Conservation (phyloP, 1,140 invertebrate species). For the Conus ventricosus region DNA sequence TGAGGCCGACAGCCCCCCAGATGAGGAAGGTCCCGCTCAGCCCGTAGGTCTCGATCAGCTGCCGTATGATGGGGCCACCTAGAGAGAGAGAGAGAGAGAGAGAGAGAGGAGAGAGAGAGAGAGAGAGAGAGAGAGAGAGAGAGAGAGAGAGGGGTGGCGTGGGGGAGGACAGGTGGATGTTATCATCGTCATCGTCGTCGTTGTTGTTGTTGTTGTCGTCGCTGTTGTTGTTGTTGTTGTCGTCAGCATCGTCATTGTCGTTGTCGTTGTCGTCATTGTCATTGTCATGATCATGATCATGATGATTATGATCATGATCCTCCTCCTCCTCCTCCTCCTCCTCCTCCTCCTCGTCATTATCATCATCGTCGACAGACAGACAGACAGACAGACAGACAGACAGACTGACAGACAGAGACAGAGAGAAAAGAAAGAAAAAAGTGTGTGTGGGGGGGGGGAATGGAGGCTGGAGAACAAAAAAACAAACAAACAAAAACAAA, state of each 20-base stretch:
- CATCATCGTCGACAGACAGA: background rate
- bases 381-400: background rate
- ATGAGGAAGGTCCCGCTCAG: slow-evolving; percentile 47
- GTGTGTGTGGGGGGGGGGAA: too few species aligned
- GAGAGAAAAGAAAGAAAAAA: too few species aligned
- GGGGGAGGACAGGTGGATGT: too few species aligned
- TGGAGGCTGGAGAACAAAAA: too few species aligned
- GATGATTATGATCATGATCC: background rate
- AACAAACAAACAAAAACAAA: too few species aligned
- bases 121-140: too few species aligned
- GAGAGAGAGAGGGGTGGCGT: too few species aligned
- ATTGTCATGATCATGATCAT: background rate
- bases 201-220: too few species aligned
- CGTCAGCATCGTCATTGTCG: background rate
- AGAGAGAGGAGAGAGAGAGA: background rate
- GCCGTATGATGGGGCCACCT: slow-evolving; percentile 43
- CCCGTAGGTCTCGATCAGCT: slow-evolving; percentile 42
- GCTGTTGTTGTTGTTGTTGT: too few species aligned
- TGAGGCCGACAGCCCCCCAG: slow-evolving; percentile 39
- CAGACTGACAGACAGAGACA: background rate
- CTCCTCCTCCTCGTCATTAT: background rate
- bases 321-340: too few species aligned
- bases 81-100: too few species aligned
- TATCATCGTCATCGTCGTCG: too few species aligned
- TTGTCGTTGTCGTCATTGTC: background rate